These are phyloP conservation scores for Meandrusa payeni DNA, from an alignment of 2,888 invertebrate species.

Conservation along the genomic window DNA sequence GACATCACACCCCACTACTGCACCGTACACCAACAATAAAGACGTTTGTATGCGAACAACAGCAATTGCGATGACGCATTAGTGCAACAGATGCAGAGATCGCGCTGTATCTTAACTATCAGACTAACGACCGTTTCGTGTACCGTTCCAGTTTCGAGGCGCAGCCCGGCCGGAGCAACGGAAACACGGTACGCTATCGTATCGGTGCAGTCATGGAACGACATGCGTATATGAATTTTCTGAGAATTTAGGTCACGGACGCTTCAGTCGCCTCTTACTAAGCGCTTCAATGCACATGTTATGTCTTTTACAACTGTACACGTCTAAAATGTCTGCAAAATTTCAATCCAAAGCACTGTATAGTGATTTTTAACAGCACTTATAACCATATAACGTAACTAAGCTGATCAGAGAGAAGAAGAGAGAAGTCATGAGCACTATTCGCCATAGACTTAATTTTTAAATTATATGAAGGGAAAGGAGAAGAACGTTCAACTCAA, in stretches of 20 bases:
- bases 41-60: conserved; percentile 55
- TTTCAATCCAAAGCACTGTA: too few species aligned
- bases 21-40: conserved; percentile 55
- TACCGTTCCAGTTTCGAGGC: conserved; percentile 13
- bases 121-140: background rate
- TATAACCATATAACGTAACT: too few species aligned
- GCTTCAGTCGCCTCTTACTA: conserved; percentile 65
- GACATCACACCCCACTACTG: conserved; percentile 63
- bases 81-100: conserved; percentile 41
- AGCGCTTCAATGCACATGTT: conserved; percentile 66
- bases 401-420: too few species aligned
- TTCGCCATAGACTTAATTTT: too few species aligned
- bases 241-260: conserved; percentile 71
- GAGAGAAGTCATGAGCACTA: too few species aligned
- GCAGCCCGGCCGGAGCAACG: conserved; percentile 32
- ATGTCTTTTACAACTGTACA: conserved; percentile 53
- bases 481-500: too few species aligned
- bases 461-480: too few species aligned
- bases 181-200: conserved; percentile 42
- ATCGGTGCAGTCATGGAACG: conserved; percentile 53
- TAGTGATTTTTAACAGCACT: too few species aligned
- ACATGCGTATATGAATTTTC: conserved; percentile 55
- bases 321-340: conserved; percentile 40
- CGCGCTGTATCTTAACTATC: conserved; percentile 23
- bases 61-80: conserved; percentile 48